phyloP scores from a whole-genome alignment of 2,888 invertebrate genomes.

The Polydrusus pterygomalis region DNA sequence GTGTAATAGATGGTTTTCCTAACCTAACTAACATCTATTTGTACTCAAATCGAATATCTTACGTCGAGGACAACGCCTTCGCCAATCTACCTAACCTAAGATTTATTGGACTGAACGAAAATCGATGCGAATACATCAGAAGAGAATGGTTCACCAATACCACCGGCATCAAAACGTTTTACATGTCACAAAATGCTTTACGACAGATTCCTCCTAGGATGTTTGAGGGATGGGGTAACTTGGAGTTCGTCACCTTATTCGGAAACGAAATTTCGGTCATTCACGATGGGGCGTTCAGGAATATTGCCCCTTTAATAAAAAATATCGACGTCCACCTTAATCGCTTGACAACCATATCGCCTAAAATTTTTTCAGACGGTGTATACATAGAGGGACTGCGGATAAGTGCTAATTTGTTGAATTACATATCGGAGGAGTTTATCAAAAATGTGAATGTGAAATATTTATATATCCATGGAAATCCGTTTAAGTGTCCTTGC shows the following conservation, averaged over 20 bases:
- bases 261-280: slow-evolving; percentile 4
- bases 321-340: not conserved
- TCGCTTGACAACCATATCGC: not conserved
- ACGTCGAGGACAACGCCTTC: slow-evolving; percentile 19
- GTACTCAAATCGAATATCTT: slow-evolving; percentile 4
- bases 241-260: not conserved
- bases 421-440: slow-evolving; percentile 20
- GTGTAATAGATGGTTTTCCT: not conserved
- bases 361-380: slow-evolving; percentile 1
- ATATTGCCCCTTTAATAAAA: not conserved
- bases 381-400: not conserved
- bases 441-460: not conserved
- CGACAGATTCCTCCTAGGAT: slow-evolving; percentile 10
- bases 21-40: not conserved
- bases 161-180: not conserved
- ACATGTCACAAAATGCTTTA: not conserved
- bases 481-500: slow-evolving; percentile 28
- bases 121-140: not conserved
- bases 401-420: slow-evolving; percentile 12
- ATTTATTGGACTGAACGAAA: not conserved
- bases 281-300: slow-evolving; percentile 15
- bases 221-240: slow-evolving; percentile 17
- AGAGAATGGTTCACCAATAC: slow-evolving; percentile 20
- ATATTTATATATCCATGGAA: slow-evolving; percentile 4
- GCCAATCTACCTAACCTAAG: slow-evolving; percentile 22